Base-by-base conservation (phyloP, 2,888 invertebrate genomes). In the Leptopilina myrica region DNA sequence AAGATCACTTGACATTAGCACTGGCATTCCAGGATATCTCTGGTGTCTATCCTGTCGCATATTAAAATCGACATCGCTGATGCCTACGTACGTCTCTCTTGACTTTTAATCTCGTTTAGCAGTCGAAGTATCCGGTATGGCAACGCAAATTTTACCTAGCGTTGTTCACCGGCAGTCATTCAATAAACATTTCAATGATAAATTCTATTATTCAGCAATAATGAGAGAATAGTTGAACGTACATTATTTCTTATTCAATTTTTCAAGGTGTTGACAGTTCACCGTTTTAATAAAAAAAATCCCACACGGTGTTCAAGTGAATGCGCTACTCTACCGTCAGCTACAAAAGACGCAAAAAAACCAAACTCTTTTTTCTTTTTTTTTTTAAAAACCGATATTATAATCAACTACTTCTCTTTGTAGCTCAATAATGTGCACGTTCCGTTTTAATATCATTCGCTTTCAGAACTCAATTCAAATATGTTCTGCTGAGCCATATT, bases 261-360 rank as follows among this genome's bases (percentile, higher is more conserved):
- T 79, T 67, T 78, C 76, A 65, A 86, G 82, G 82, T 86, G 87
- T 89, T 90, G 89, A 90, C 89, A 90, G 88, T 88, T 89, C 87
- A 88, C 87, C 88, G 86, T 88, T 88, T 87, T 33, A 4, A 33
- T 33, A 33, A 33, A 86, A 82, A 82, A 82, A 82, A 69, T 64
- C 69, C 26, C 33, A 33, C 64, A 73, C 53, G 46, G 40, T 53
- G 78, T 43, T 69, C 65, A 40, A 56, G 73, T 78, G 73, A 75
- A 65, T 76, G 65, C 65, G 78, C 78, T 73, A 12, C 26, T 7
- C 46, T 40, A 62, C 59, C 78, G 46, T 69, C 46, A 43, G 62
- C 69, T 69, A 69, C 26, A 69, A 69, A 46, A 69, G 14, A 26
- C 33, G 53, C n/a, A 33, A 46, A 49, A 62, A 46, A 62, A 40